Evolutionary conservation across 2,888 invertebrate species (phyloP), one percentile per base, ranked within the genome.

Genomic region (Anorthoa munda): DNA sequence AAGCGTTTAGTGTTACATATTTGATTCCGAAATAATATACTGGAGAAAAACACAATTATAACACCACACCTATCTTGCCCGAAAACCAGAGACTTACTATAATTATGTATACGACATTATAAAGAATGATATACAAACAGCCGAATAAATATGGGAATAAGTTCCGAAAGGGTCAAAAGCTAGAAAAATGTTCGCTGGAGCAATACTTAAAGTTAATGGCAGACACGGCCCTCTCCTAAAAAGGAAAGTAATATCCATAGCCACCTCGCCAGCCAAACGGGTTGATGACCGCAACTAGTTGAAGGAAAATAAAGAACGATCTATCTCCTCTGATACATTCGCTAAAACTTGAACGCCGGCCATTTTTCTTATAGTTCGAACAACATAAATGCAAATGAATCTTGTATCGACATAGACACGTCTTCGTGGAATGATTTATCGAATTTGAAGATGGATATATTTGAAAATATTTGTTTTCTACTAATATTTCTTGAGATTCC

Each of bases 381-480:
- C 80, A 81, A 75, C 81, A 67, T 66, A 76, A 84, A 85, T 85
- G 85, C 85, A 86, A 85, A 85, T 85, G 66, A 77, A 75, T 75
- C 67, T 64, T 74, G 81, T 83, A 75, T 55, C 48, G 60, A 70
- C 51, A 65, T n/a, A 60, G 64, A 51, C 68, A 48, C 26, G 69
- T 79, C 70, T 71, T 26, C 53, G 45, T 46, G 59, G 60, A 66
- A 75, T 81, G 81, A 81, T 83, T 83, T 75, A 83, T 81, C 12
- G 68, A 17, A 58, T 67, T 26, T 56, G 48, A 45, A 48, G 63
- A 75, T 70, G 45, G 51, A 68, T 73, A 48, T 23, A 50, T 79
- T 83, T 79, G 55, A 45, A 77, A 82, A 77, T 71, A 69, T 81
- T 79, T 74, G 64, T 66, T 79, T 69, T 64, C 50, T 58, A 58